Percentiles rank a stretch among this genome's conserved stretches.
Evolutionary conservation across 2,113 vertebrate species (phyloP).

Genomic region (Cygnus atratus): DNA sequence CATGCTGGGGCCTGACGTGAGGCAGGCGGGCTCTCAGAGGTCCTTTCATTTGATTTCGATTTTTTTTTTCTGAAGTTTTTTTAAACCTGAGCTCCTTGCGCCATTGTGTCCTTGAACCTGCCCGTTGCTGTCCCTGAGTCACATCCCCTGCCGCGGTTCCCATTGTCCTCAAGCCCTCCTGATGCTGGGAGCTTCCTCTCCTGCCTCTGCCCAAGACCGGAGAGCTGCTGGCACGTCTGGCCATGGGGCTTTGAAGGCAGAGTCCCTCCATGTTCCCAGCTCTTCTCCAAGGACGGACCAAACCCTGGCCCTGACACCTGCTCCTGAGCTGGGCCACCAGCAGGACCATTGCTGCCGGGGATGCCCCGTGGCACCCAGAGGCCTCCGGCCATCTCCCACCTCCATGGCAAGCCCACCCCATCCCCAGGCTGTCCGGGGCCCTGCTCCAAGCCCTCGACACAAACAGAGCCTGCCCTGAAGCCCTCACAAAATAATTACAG

Average conservation of each 20-base stretch:
- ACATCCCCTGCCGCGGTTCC: slow-evolving; percentile 65
- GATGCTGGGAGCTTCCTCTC: slow-evolving; percentile 69
- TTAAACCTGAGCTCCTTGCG: slow-evolving; percentile 47
- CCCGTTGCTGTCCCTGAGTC: slow-evolving; percentile 48
- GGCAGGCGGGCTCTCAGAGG: not conserved
- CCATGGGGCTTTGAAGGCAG: not conserved
- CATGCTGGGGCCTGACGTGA: slow-evolving; percentile 34
- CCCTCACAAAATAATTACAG: not conserved
- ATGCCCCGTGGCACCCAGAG: too few relatives aligned
- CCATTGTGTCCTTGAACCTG: slow-evolving; percentile 61
- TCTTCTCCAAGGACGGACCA: not conserved
- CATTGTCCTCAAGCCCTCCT: slow-evolving; percentile 22
- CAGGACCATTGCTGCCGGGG: too few relatives aligned
- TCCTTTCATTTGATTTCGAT: not conserved
- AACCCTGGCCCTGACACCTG: fast-evolving
- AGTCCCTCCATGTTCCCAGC: not conserved
- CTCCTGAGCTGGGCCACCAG: not conserved
- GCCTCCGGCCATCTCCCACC: not conserved
- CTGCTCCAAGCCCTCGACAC: not conserved
- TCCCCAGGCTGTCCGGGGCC: not conserved
- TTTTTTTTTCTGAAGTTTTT: not conserved
- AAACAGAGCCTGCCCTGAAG: not conserved
- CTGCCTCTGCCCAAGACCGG: slow-evolving; percentile 7
- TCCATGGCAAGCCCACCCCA: not conserved
- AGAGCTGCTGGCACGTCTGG: not conserved